Percentiles rank a stretch among this genome's conserved stretches.
Evolutionary conservation across 2,113 vertebrate genomes (phyloP).

Genomic region (Grallaria varia): DNA sequence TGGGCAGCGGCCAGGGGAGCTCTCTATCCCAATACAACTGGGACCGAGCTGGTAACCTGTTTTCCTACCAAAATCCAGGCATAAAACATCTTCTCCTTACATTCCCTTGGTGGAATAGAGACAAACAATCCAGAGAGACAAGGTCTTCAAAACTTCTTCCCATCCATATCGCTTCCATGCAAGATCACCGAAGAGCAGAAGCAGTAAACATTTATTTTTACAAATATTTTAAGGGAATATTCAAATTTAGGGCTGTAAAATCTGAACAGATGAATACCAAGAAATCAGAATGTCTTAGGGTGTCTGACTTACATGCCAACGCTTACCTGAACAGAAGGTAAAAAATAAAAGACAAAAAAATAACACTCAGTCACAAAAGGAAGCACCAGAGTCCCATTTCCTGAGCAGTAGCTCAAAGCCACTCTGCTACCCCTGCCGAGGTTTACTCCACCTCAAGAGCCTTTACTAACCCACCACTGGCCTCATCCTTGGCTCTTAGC

Average conservation of each 20-base stretch:
- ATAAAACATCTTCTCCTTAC: background rate
- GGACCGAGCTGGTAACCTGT: background rate
- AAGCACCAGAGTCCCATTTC: background rate
- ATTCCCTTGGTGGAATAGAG: background rate
- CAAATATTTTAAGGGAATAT: background rate
- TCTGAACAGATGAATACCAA: background rate
- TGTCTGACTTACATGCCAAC: background rate
- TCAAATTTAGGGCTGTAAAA: background rate
- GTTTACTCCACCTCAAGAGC: background rate
- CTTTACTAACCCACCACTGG: accelerated
- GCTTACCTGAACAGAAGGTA: background rate
- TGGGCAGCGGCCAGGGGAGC: background rate
- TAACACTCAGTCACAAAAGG: background rate
- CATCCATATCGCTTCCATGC: accelerated
- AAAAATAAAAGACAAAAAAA: background rate
- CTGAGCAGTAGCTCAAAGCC: background rate
- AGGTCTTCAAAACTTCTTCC: background rate
- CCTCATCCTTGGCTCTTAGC: background rate
- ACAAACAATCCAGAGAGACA: background rate
- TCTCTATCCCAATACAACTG: background rate
- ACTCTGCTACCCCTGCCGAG: background rate
- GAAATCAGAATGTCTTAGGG: background rate
- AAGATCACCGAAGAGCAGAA: background rate
- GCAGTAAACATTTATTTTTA: background rate
- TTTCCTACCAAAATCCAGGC: background rate